Evolutionary conservation across 2,888 invertebrate species (phyloP), one percentile per base, ranked within the genome.

Genomic region (Camptogramma bilineatum): DNA sequence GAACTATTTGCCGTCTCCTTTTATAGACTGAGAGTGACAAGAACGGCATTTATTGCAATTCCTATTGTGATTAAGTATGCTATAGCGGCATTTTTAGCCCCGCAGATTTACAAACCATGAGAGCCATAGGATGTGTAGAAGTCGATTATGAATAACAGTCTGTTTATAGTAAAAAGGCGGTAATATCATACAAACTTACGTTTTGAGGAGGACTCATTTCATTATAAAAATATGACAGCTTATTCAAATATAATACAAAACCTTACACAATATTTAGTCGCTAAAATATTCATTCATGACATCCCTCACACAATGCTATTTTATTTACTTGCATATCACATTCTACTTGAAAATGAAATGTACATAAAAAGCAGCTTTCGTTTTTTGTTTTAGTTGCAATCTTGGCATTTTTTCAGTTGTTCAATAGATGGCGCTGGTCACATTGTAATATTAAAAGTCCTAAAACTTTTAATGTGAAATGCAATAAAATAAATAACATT

Each of bases 161-260:
- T 13, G 34, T 39, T 13, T 39, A 13, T 4, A 44, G 8, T 2
- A 44, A 44, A 44, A 17, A 17, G 44, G 44, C 16, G 8, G 16
- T 44, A 8, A 5, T 7, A n/a, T 16, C 16, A 16, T 42, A 42
- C 42, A n/a, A n/a, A 42, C n/a, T 3, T 42, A 42, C 16, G 4
- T 44, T 17, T 44, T 44, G 17, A 44, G 44, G 48, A n/a, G 10
- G 21, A 21, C 17, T 44, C 48, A 48, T 13, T 48, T 48, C 48
- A 21, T 48, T 48, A 48, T 48, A 48, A 48, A 48, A 48, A 48
- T 48, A 48, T 44, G 44, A 44, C 44, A 44, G 44, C 48, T 21
- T 48, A 48, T 13, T 48, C 5, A 19, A 3, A 8, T 47, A 47
- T 47, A 48, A 48, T 48, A 48, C 48, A 48, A 48, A 48, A 48